Conservation (phyloP, 2,113 vertebrate genomes). For the Pachypanchax playfairii region DNA sequence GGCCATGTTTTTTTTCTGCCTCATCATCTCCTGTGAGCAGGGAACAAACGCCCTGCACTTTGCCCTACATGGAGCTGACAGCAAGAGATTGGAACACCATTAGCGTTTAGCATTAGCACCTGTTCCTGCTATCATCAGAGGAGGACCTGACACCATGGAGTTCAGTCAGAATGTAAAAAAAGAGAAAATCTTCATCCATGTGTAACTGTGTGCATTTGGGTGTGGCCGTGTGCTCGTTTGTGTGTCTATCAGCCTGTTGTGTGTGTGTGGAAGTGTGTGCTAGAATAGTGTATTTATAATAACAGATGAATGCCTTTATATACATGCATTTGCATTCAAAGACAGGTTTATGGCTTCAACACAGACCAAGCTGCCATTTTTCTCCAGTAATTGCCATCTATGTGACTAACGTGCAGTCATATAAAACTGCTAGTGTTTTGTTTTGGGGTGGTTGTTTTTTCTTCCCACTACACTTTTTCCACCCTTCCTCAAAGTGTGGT, state of each 20-base stretch:
- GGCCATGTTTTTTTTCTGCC: conserved; percentile 20
- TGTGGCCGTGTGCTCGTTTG: neutral
- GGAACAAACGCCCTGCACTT: conserved; percentile 24
- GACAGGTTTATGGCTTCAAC: neutral
- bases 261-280: conserved; percentile 45
- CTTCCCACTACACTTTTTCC: too few species aligned
- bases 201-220: neutral
- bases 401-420: conserved; percentile 29
- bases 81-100: conserved; percentile 18
- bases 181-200: neutral
- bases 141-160: conserved; percentile 26
- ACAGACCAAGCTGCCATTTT: conserved; percentile 12
- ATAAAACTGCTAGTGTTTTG: too few species aligned
- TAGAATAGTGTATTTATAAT: conserved; percentile 48
- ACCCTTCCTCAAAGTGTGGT: conserved; percentile 22
- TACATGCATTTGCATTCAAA: conserved; percentile 39
- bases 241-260: conserved; percentile 45
- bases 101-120: conserved; percentile 49
- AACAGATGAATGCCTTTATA: conserved; percentile 62
- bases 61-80: conserved; percentile 18
- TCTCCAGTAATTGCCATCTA: conserved; percentile 16
- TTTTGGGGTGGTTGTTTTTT: conserved; percentile 6
- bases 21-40: conserved; percentile 45
- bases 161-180: conserved; percentile 1
- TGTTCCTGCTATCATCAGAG: conserved; percentile 29